phyloP scores from a whole-genome alignment of 2,113 vertebrate genomes.

The Rhegmatorhina hoffmannsi region DNA sequence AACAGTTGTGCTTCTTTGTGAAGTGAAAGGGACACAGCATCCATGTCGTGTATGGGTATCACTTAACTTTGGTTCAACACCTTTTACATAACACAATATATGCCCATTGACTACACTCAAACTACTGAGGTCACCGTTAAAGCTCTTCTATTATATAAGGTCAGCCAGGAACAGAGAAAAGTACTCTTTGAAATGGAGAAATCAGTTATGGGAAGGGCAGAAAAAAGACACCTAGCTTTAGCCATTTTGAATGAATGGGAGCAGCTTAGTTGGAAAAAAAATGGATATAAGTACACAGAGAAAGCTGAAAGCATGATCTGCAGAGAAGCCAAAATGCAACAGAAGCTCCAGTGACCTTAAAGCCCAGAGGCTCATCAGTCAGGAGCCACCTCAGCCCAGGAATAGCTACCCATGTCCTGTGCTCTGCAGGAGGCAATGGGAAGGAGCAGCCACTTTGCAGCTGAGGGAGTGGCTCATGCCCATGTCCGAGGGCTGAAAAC shows the following conservation, averaged over 20 bases:
- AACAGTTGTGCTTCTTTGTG: not conserved
- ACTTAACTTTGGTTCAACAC: not conserved
- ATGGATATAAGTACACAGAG: not conserved
- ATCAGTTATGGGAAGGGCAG: fast-evolving
- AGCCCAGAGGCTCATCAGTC: not conserved
- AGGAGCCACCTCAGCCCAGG: fast-evolving
- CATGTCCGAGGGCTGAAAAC: not conserved
- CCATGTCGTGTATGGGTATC: no score
- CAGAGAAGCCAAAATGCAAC: not conserved
- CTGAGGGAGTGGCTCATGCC: not conserved
- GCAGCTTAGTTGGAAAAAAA: not conserved
- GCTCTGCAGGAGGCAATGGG: not conserved
- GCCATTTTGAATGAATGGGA: not conserved
- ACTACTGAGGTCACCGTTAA: not conserved
- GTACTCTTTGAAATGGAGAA: not conserved
- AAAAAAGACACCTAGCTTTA: not conserved
- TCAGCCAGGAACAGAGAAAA: not conserved
- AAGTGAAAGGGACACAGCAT: not conserved
- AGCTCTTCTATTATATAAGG: not conserved
- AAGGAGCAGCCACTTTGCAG: not conserved
- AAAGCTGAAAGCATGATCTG: not conserved
- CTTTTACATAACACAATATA: not conserved
- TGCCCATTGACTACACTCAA: not conserved
- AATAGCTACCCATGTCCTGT: not conserved
- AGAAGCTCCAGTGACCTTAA: not conserved